Conservation (phyloP, 2,888 invertebrate species). For the Stramonita haemastoma region DNA sequence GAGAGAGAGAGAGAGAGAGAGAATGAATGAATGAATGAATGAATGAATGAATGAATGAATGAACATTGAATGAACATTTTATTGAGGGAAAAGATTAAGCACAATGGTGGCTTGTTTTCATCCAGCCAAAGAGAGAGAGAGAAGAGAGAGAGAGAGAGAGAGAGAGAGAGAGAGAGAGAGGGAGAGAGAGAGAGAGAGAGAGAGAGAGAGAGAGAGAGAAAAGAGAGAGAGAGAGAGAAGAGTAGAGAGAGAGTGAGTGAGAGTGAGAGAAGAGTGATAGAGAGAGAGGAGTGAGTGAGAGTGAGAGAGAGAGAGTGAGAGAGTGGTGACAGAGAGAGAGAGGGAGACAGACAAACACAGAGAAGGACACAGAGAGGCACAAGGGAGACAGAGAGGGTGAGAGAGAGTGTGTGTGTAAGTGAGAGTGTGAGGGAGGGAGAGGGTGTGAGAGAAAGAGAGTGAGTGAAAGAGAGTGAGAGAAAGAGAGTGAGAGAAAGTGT, state of each 20-base stretch:
- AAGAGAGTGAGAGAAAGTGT: slow-evolving; percentile 1
- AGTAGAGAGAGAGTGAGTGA: background rate
- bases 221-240: background rate
- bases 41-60: no score
- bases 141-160: background rate
- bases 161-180: background rate
- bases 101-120: no score
- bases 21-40: no score
- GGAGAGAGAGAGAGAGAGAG: slow-evolving; percentile 24
- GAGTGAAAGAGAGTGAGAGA: slow-evolving; percentile 34
- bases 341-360: no score
- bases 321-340: background rate
- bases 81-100: no score
- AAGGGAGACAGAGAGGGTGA: background rate
- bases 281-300: background rate
- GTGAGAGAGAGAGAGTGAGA: background rate
- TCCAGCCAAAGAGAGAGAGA: slow-evolving; percentile 6
- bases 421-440: slow-evolving; percentile 36
- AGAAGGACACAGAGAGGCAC: no score
- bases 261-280: background rate
- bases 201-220: background rate
- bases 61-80: no score
- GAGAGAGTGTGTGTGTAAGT: background rate
- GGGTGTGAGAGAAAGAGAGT: slow-evolving; percentile 40
- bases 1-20: slow-evolving; percentile 12